phyloP scores from a whole-genome alignment of 1,140 invertebrate genomes.

The Habropoda laboriosa region DNA sequence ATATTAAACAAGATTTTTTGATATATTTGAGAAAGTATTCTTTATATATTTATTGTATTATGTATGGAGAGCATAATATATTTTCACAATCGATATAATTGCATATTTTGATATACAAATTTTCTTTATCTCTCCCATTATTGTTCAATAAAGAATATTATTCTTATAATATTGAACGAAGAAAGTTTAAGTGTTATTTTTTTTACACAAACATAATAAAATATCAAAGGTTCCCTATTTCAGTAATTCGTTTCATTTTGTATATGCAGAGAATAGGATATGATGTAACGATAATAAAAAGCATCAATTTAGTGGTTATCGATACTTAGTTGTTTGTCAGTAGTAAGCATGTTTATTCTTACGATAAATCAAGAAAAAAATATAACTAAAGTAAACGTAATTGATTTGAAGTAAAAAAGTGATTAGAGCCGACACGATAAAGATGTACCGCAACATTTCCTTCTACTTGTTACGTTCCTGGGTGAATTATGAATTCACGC shows the following conservation, averaged over 20 bases:
- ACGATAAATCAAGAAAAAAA: neutral
- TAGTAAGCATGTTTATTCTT: no score
- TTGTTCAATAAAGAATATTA: no score
- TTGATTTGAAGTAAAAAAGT: neutral
- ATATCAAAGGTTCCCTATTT: no score
- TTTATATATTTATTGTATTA: slow-evolving; percentile 1
- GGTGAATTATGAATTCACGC: slow-evolving; percentile 40
- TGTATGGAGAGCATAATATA: neutral
- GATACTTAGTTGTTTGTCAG: neutral
- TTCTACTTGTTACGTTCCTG: neutral
- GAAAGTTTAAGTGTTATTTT: no score
- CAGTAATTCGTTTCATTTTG: no score
- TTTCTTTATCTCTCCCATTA: no score
- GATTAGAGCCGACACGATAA: neutral
- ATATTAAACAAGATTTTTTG: slow-evolving; percentile 23
- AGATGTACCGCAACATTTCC: no score
- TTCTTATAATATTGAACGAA: no score
- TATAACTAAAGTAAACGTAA: neutral
- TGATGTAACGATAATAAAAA: no score
- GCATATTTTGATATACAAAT: neutral
- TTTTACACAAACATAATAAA: no score
- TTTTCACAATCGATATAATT: neutral
- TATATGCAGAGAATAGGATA: no score
- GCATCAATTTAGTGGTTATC: neutral
- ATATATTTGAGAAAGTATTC: neutral